Evolutionary conservation across 1,140 invertebrate species (phyloP).

Genomic region (Zeugodacus cucurbitae): DNA sequence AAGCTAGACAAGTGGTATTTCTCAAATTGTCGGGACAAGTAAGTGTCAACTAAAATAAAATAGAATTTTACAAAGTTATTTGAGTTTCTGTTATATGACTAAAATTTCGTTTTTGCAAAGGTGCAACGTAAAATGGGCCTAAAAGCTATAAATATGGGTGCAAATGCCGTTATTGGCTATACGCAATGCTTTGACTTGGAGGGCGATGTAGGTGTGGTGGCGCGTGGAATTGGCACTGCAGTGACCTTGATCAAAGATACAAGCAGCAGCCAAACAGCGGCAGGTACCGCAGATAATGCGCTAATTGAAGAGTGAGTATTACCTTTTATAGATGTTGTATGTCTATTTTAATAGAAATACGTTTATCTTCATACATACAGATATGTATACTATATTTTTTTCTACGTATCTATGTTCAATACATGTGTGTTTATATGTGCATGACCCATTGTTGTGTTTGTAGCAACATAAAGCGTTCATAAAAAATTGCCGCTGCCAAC

Average conservation of each 20-base stretch:
- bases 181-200: constrained; percentile 96
- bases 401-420: background rate
- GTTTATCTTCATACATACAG: background rate
- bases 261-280: constrained; percentile 50
- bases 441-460: background rate
- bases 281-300: constrained; percentile 55
- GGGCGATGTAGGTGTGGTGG: constrained; percentile 95
- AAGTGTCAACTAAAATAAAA: constrained; percentile 8
- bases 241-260: constrained; percentile 76
- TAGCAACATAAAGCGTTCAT: background rate
- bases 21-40: constrained; percentile 94
- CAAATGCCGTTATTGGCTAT: constrained; percentile 96
- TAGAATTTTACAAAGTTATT: background rate
- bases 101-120: constrained; percentile 50
- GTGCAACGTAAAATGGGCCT: constrained; percentile 92
- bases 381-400: background rate
- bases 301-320: constrained; percentile 74
- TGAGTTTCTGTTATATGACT: background rate
- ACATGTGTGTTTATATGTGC: background rate
- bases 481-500: background rate
- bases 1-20: constrained; percentile 95
- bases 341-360: background rate
- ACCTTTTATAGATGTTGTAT: background rate
- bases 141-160: constrained; percentile 93
- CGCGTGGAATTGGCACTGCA: constrained; percentile 91